Evolutionary conservation across 53 echinoderm and acorn worm genomes (phyloP), one percentile per base, ranked within the genome.

Genomic region (Luidia sarsii): DNA sequence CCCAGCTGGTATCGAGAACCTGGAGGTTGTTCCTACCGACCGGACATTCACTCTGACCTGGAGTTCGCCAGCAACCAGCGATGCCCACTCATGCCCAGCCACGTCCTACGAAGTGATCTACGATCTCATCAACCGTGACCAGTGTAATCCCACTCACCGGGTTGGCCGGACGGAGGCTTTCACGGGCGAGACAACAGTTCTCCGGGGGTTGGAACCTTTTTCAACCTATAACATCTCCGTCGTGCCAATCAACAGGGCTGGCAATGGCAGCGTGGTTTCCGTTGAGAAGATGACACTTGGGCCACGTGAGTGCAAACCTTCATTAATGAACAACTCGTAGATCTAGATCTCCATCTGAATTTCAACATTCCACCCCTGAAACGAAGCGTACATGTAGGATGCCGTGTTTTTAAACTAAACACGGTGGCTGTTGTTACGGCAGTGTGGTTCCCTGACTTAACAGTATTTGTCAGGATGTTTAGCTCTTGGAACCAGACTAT

Each of bases 41-140:
- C 20, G 21, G 30, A n/a, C 28, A 11, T 2, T 82, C 3, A 8
- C n/a, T 0, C 16, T 67, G 20, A 50, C 54, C 15, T 83, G 83
- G 83, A 20, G 0, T 1, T 19, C 70, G 13, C 48, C 61, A 9
- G 23, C 9, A 20, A 56, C 23, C 41, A 56, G 2, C 45, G 27
- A 2, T 13, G 25, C 10, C 25, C 18, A 68, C 29, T 33, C 61
- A 0, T 83, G 83, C 22, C 48, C 57, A 0, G 45, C 83, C 3
- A 56, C 83, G 0, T 33, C 59, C 61, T 83, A 83, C 62, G 10
- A 46, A 7, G 70, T 83, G 60, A 70, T 59, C 35, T 59, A 38
- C 33, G 25, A 48, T 33, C 59, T 83, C 11, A 49, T 29, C 25
- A 83, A 50, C 46, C 70, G 30, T 2, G 70, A 70, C 9, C 70